Evolutionary conservation across 2,888 invertebrate genomes (phyloP), one percentile per base, ranked within the genome.

Genomic region (Lymantria dispar): DNA sequence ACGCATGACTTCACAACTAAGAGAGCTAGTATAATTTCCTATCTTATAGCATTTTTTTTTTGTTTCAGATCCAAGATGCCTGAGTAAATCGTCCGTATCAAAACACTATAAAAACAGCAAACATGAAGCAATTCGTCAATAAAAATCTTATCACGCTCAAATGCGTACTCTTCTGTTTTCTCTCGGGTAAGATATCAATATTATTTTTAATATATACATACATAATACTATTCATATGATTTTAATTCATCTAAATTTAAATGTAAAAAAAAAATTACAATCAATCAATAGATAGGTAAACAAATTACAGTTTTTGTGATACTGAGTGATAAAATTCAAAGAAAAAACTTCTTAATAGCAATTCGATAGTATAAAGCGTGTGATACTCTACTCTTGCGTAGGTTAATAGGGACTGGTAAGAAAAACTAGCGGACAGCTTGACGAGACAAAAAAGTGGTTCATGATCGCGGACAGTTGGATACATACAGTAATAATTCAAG

Each of bases 81-180:
- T 56, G 58, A 56, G 48, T 63, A 55, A 59, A 22, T 47, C 42
- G 46, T 31, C 14, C 9, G n/a, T 37, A 40, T 37, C 29, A 13
- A 50, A 45, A 30, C 47, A 14, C 50, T 14, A 62, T 48, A 58
- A 62, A 60, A 63, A 49, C 52, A 47, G 36, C 45, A 67, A 80
- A 76, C 53, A 91, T 90, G 90, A 83, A 84, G 76, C 65, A 76
- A 62, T 66, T 86, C 52, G 83, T 95, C 72, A 95, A 96, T 80
- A 91, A 92, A 70, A 96, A 95, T 83, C 92, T 97, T 63, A 93
- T 96, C 62, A 94, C 96, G 55, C 92, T 96, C 56, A 96, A 96
- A 93, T 94, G 95, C 79, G 94, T 96, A 43, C 93, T 96, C 47
- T 96, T 96, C 87, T 93, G 95, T 71, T 95, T 96, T 76, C 95